Base-by-base conservation (phyloP, 1,140 invertebrate genomes). In the Ceratoteleas bidentatus region DNA sequence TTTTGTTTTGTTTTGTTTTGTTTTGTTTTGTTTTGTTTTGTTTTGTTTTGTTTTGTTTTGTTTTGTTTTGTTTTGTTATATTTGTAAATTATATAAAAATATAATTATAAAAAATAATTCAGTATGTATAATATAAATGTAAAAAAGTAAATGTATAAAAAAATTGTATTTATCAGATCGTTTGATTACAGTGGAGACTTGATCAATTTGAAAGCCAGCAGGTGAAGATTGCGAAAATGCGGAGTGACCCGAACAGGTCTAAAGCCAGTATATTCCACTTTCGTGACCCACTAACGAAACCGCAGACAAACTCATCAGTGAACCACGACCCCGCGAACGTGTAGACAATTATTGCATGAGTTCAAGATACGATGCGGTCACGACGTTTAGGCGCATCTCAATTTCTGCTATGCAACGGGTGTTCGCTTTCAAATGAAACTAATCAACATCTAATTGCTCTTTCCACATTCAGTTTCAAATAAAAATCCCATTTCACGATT, bases 261-360 rank as follows among this genome's bases (percentile, higher is more conserved):
- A 65, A 66, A 79, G 75, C 47, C 61, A 61, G 68, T 54, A 32
- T 49, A 79, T 79, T 69, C 68, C 52, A 79, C 75, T 79, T 79
- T 79, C 75, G 36, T 79, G 75, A 72, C 75, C 75, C 11, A 79
- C 75, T 60, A 79, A 79, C 66, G 68, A 72, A 79, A 79, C 68
- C 61, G 61, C 75, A 66, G 47, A 65, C 61, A 10, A 57, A 64
- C 68, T 68, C 68, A 68, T 79, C 68, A 79, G 56, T 73, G 68
- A 79, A 79, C 76, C 68, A 79, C 68, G 68, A 73, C 68, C 76
- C 33, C 68, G 56, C 36, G 50, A 68, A 62, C 32, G 47, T 73
- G 68, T 79, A 79, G 62, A 73, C 68, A 73, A 79, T 79, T 79
- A 60, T 68, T 72, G 43, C 62, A 65, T 40, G 60, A 70, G 38